phyloP scores from a whole-genome alignment of 1,140 invertebrate species.

The Melitaea cinxia region DNA sequence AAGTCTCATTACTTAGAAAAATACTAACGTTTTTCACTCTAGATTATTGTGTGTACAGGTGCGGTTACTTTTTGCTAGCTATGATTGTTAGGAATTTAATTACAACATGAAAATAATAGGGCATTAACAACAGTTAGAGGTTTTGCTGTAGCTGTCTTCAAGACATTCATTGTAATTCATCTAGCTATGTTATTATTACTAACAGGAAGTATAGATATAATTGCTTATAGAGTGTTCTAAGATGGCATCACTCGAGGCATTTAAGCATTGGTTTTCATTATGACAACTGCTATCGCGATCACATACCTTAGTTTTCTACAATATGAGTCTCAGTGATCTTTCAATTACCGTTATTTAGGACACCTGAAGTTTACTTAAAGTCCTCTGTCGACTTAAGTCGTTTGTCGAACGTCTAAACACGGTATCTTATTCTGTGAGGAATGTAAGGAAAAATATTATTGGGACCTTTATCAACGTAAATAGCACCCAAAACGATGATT shows the following conservation, averaged over 20 bases:
- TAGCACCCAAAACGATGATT: no score
- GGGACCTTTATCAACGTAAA: no score
- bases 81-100: constrained; percentile 28
- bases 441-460: no score
- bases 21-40: constrained; percentile 25
- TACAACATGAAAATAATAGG: constrained; percentile 19
- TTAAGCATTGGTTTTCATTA: neutral
- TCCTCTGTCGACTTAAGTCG: no score
- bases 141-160: constrained; percentile 8
- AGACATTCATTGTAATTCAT: constrained; percentile 11
- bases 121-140: constrained; percentile 5
- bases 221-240: neutral
- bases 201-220: neutral
- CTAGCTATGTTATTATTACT: neutral
- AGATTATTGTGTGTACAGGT: constrained; percentile 34
- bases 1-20: neutral
- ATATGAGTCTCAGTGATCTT: no score
- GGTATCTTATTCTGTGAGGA: no score
- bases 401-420: no score
- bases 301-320: neutral
- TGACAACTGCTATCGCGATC: neutral
- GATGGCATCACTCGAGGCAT: neutral
- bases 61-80: constrained; percentile 49
- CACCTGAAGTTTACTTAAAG: no score
- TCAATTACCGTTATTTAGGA: no score